Evolutionary conservation across 2,113 vertebrate genomes (phyloP), one percentile per base, ranked within the genome.

Genomic region (Physeter macrocephalus): DNA sequence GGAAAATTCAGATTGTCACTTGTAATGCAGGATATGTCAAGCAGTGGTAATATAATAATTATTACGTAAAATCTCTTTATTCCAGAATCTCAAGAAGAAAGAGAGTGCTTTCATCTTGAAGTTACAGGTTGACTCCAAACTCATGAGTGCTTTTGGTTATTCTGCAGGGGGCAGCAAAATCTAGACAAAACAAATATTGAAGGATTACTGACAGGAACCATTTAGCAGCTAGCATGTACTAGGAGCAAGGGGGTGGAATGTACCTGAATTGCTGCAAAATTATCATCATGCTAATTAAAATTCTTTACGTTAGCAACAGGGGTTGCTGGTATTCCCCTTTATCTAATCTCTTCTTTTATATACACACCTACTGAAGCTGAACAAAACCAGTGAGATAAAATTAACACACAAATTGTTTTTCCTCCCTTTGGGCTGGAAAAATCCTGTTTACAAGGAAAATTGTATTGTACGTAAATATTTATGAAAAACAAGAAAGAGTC

Each of bases 401-500:
- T 99, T 99, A 99, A 98, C 98, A 99, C 98, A 98, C 92, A 99
- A 98, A 99, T 99, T 98, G 98, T 97, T 99, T 98, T 98, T 98
- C 71, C 71, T 98, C 97, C 98, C 98, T 98, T 98, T 98, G 98
- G 98, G 98, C 90, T 98, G 84, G 95, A 98, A 98, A 98, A 98
- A 97, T 90, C 96, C 95, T 98, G 97, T 98, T 99, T 98, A 98
- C 98, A 99, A 98, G 92, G 80, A 98, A 98, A 98, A 98, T 96
- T 57, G 95, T 98, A 98, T 98, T 97, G 96, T 97, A 96, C 84
- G 98, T 98, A 98, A 98, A 99, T 99, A 99, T 99, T 99, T 98
- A 99, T 99, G 97, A 97, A 98, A 98, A 95, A 39, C 98, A 98
- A 92, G 59, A 95, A 97, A 97, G 91, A 94, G 54, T 97, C 96